Evolutionary conservation across 2,113 vertebrate genomes (phyloP), one percentile per base, ranked within the genome.

Genomic region (Xerus inauris): DNA sequence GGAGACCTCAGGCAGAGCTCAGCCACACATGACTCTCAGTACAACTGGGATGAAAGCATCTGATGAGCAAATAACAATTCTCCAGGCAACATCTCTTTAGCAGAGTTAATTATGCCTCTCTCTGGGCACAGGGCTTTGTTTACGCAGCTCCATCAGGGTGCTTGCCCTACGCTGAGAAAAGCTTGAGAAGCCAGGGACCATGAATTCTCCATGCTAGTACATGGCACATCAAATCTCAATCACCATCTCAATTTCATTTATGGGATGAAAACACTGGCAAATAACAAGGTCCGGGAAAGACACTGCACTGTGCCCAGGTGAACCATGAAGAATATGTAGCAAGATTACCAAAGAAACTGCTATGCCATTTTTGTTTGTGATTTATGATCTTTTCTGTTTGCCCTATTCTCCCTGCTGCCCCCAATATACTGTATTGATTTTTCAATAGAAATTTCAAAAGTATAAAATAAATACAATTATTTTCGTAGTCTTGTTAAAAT

Each of bases 401-500:
- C 19, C 12, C 22, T 24, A 57, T 62, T 28, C 59, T 62, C 59
- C 45, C n/a, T 45, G 7, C 9, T 6, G 5, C 28, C n/a, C 8
- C n/a, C 76, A 30, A 35, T 54, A 64, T 32, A 32, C 0, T 24
- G 2, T 8, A 73, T 11, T 88, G 28, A 59, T 67, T 71, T 95
- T 91, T n/a, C 13, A 20, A 86, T 3, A 81, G 8, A 82, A 77
- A 83, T 69, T 82, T 28, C 32, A n/a, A 38, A 91, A 85, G 24
- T 38, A 22, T 57, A 93, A 94, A 65, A 54, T 35, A 72, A 77
- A 57, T 51, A 71, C 47, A 81, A 95, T 49, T 57, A 94, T 75
- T 89, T 85, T 62, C 17, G 49, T 20, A 32, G 6, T 92, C 76
- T 87, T 42, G 62, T n/a, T 90, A 80, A 97, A 80, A 76, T 77